These are phyloP conservation scores for Sphaerodactylus townsendi DNA, from an alignment of 2,113 vertebrate species.

Conservation along the genomic window DNA sequence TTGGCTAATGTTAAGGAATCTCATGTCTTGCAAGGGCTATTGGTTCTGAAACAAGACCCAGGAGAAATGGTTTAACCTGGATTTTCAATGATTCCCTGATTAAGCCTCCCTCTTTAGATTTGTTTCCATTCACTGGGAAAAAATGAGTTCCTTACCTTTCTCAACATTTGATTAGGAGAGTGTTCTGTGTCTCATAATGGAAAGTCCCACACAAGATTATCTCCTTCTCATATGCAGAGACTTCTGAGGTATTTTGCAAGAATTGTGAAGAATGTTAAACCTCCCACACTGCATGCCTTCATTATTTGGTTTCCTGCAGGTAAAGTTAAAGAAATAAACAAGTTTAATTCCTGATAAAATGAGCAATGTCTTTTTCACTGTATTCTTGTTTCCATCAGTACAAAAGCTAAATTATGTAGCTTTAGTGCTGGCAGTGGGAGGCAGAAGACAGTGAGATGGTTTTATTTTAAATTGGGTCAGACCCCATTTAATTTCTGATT, in stretches of 20 bases:
- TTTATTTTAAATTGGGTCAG: no score
- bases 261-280: slow-evolving; percentile 31
- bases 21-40: slow-evolving; percentile 15
- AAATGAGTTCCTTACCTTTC: slow-evolving; percentile 42
- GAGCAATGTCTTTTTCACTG: slow-evolving; percentile 17
- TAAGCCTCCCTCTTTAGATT: slow-evolving; percentile 63
- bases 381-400: slow-evolving; percentile 31
- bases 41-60: slow-evolving; percentile 25
- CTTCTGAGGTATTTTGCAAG: slow-evolving; percentile 49
- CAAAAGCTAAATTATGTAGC: slow-evolving; percentile 42
- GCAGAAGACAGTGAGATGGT: no score
- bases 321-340: slow-evolving; percentile 23
- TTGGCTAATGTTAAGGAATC: slow-evolving; percentile 45
- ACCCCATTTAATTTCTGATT: no score
- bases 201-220: slow-evolving; percentile 57
- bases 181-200: slow-evolving; percentile 41
- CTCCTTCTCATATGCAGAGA: slow-evolving; percentile 49
- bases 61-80: slow-evolving; percentile 59
- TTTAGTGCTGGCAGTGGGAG: no score
- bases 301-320: slow-evolving; percentile 13
- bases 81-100: slow-evolving; percentile 53
- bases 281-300: slow-evolving; percentile 28
- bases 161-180: slow-evolving; percentile 54
- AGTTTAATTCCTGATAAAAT: neutral
- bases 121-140: slow-evolving; percentile 54